Percentiles rank a stretch among this genome's conserved stretches.
phyloP scores from a whole-genome alignment of 2,888 invertebrate species.

The Willowsia nigromaculata region DNA sequence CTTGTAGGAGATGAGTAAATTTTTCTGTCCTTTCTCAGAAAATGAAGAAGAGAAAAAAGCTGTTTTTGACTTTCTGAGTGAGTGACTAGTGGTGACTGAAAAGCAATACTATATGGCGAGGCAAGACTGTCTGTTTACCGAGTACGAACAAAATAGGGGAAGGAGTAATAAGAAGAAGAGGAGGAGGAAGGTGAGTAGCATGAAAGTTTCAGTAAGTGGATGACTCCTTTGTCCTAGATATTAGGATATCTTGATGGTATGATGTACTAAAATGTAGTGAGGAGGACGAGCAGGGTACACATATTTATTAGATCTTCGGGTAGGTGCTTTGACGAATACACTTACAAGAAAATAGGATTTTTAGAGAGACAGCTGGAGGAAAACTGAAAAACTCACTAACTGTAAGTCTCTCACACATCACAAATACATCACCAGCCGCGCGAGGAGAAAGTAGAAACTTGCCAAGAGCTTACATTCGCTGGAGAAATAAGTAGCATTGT shows the following conservation, averaged over 20 bases:
- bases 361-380: slow-evolving; percentile 43
- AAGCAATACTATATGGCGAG: not conserved
- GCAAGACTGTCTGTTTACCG: not conserved
- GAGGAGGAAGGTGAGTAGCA: not conserved
- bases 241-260: not conserved
- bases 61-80: slow-evolving; percentile 28
- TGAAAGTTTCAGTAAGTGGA: not conserved
- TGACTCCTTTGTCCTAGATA: not conserved
- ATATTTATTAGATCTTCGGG: not conserved
- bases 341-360: slow-evolving; percentile 37
- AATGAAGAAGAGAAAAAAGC: not conserved
- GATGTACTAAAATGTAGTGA: not conserved
- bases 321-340: not conserved
- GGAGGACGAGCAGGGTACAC: not conserved
- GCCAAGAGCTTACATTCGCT: not conserved
- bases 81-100: not conserved
- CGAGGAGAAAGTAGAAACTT: not conserved
- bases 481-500: not conserved
- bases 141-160: not conserved
- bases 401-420: not conserved
- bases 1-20: not conserved
- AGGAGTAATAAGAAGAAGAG: not conserved
- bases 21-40: not conserved
- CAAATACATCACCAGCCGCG: not conserved
- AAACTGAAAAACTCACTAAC: slow-evolving; percentile 5